Conservation (phyloP, 2,797 vertebrate species). For the Bradypodion pumilum region DNA sequence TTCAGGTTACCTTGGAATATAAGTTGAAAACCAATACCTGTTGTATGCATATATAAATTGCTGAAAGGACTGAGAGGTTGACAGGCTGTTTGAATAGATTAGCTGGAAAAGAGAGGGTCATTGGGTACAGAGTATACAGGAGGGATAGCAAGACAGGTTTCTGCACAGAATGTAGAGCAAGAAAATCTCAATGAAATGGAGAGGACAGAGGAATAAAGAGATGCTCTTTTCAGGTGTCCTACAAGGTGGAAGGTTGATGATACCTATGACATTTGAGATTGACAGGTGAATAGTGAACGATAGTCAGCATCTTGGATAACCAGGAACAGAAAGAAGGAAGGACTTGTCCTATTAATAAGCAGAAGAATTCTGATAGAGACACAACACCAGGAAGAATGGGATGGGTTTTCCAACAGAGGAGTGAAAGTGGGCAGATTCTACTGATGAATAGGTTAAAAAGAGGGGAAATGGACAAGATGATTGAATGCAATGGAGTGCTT, state of each 20-base stretch:
- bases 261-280: neutral
- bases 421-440: neutral
- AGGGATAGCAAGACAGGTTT: neutral
- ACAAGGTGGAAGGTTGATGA: too few relatives aligned
- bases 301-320: conserved; percentile 3
- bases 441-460: neutral
- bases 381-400: too few relatives aligned
- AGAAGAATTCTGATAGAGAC: neutral
- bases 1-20: neutral
- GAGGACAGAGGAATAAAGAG: neutral
- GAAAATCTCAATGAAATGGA: neutral
- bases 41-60: neutral
- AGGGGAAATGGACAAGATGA: neutral
- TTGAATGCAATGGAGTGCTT: neutral
- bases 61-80: conserved; percentile 15
- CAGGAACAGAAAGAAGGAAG: conserved; percentile 43
- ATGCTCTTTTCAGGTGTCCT: neutral
- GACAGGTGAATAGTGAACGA: neutral
- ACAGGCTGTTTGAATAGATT: neutral
- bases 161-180: neutral
- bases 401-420: neutral
- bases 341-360: conserved; percentile 13
- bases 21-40: conserved; percentile 4
- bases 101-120: conserved; percentile 5
- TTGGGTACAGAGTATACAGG: neutral